These are phyloP conservation scores for Conus betulinus DNA, from an alignment of 1,140 invertebrate species.

Conservation along the genomic window DNA sequence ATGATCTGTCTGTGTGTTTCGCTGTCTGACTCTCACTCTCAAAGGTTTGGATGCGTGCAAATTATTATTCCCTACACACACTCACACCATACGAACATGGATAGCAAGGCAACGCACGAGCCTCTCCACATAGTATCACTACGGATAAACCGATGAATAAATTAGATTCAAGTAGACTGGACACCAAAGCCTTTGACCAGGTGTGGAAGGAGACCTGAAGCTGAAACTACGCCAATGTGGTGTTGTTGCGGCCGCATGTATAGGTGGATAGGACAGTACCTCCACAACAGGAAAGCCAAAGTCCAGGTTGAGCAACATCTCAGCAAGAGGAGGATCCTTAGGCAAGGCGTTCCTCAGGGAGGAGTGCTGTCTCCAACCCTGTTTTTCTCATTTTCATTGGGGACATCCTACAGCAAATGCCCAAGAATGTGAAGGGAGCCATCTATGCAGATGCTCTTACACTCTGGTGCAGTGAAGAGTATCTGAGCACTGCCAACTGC, in stretches of 20 bases:
- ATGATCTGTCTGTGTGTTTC: no score
- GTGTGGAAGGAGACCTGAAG: no score
- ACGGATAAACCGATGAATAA: no score
- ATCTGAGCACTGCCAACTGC: slow-evolving; percentile 20
- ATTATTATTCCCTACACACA: no score
- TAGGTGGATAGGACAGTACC: slow-evolving; percentile 32
- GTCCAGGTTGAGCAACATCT: slow-evolving; percentile 9
- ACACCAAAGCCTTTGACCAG: no score
- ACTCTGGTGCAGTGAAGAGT: slow-evolving; percentile 39
- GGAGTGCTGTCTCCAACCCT: no score
- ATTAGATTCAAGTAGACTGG: no score
- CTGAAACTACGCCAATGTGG: slow-evolving; percentile 14
- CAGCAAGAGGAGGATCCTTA: slow-evolving; percentile 23
- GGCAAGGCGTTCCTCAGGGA: slow-evolving; percentile 40
- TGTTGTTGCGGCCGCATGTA: slow-evolving; percentile 24
- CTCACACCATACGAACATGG: no score
- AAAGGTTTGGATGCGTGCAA: no score
- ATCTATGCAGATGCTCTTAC: slow-evolving; percentile 26
- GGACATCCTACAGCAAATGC: slow-evolving; percentile 35
- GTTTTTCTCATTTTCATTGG: slow-evolving; percentile 46
- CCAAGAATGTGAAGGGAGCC: slow-evolving; percentile 19
- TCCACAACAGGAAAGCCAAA: slow-evolving; percentile 29
- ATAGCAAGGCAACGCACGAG: no score
- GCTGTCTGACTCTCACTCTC: no score
- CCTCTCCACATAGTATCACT: no score